A percentile compares a stretch with the other conserved stretches of the same genome.
Evolutionary conservation across 2,888 invertebrate species (phyloP).

Genomic region (Tenthredo scrophulariae): DNA sequence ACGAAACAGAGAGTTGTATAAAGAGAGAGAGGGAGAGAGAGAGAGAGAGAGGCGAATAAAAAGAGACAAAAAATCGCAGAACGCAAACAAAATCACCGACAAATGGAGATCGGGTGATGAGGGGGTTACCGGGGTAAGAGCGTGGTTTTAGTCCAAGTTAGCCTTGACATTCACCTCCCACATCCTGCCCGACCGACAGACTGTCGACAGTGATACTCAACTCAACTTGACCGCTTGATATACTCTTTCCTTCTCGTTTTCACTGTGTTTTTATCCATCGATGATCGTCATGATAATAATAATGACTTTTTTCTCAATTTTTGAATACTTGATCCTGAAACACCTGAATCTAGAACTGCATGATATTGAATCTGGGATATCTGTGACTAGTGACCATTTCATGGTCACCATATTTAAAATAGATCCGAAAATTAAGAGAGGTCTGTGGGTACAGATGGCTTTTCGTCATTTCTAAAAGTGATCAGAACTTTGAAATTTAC

Average conservation of each 20-base stretch:
- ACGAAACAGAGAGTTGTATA: neutral
- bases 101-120: slow-evolving; percentile 51
- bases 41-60: neutral
- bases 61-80: slow-evolving; percentile 53
- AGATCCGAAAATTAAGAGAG: neutral
- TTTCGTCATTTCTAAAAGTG: too few relatives aligned
- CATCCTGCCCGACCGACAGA: slow-evolving; percentile 64
- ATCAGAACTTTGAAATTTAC: too few relatives aligned
- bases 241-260: neutral
- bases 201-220: slow-evolving; percentile 64
- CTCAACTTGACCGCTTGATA: slow-evolving; percentile 38
- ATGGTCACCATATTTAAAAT: too few relatives aligned
- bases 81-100: slow-evolving; percentile 64
- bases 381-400: neutral
- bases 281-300: neutral
- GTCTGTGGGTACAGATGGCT: too few relatives aligned
- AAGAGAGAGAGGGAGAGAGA: neutral
- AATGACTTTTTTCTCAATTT: neutral
- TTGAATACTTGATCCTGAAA: too few relatives aligned
- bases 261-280: neutral
- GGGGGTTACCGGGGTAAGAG: slow-evolving; percentile 10
- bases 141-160: slow-evolving; percentile 60
- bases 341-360: too few relatives aligned
- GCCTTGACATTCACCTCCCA: slow-evolving; percentile 71
- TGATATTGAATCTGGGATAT: too few relatives aligned